Evolutionary conservation across 2,888 invertebrate genomes (phyloP), one percentile per base, ranked within the genome.

Genomic region (Leptodirus hochenwartii): DNA sequence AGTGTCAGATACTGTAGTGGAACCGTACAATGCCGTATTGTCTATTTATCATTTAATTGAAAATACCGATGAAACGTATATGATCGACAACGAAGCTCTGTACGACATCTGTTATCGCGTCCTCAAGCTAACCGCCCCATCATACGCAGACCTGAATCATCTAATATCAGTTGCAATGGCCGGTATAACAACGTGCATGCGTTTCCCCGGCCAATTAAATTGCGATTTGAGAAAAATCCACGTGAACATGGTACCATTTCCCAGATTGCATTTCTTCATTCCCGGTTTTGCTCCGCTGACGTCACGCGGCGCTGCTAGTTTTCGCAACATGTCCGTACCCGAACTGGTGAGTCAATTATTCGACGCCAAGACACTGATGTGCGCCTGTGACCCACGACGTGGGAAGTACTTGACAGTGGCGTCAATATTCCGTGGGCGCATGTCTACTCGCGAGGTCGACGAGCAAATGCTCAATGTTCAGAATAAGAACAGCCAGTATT

Each of bases 281-380:
- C 66, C 69, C 3, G 69, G 69, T 3, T 73, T 71, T 44, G 71
- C 70, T 5, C 73, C 73, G 2, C 50, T 75, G 11, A 64, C 65
- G 5, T 61, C 56, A 3, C 53, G 67, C 34, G 65, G 59, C 4
- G 56, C 54, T 37, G 71, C 72, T 43, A 71, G 69, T 8, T 84
- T 82, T 58, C 62, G 78, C 43, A 66, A 77, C 11, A 49, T 77
- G 2, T 74, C 78, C 0, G 82, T 85, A 0, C 71, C 78, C 1
- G 69, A 85, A 49, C 56, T 87, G 26, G 81, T 82, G 2, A 66
- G 68, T 40, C 77, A 77, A 60, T 69, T 78, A 63, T 85, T 87
- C 56, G 79, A 82, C 44, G 76, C 81, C 2, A 73, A 71, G 51
- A 85, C 82, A 59, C 76, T 84, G 75, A 84, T 85, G 82, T 78